Evolutionary conservation across 2,113 vertebrate genomes (phyloP).

Genomic region (Microtus ochrogaster): DNA sequence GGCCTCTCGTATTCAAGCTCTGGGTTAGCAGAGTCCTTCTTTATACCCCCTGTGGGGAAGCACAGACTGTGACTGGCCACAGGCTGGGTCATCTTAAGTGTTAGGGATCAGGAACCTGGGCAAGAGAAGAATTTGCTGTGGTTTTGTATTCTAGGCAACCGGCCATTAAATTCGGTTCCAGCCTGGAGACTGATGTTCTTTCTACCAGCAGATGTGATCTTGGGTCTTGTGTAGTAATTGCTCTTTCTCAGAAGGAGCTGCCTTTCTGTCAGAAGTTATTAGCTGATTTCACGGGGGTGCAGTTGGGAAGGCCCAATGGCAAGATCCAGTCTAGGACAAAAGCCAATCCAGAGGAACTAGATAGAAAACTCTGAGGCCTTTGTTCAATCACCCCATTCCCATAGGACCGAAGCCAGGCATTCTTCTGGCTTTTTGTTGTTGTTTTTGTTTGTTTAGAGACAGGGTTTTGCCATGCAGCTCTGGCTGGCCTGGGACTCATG

Average conservation of each 20-base stretch:
- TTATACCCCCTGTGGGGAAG: too few species aligned
- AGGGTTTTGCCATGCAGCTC: not conserved
- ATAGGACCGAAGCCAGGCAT: not conserved
- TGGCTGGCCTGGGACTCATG: not conserved
- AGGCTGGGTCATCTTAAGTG: not conserved
- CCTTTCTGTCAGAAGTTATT: not conserved
- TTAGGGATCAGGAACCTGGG: not conserved
- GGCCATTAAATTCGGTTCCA: not conserved
- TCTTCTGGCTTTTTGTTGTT: not conserved
- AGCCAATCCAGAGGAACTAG: not conserved
- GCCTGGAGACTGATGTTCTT: not conserved
- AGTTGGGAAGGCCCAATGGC: too few species aligned
- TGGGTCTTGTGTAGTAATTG: not conserved
- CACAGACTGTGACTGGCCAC: not conserved
- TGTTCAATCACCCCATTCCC: not conserved
- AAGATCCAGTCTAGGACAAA: not conserved
- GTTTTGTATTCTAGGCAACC: not conserved
- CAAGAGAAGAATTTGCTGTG: not conserved
- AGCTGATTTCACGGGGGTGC: not conserved
- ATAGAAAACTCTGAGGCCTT: not conserved
- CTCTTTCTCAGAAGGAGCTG: conserved; percentile 18
- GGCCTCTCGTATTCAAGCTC: not conserved
- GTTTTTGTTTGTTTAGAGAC: not conserved
- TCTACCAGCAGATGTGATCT: not conserved
- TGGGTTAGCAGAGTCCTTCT: not conserved